Percentiles rank a stretch among this genome's conserved stretches.
Conservation (phyloP, 1,140 invertebrate species). For the Eriocheir sinensis region DNA sequence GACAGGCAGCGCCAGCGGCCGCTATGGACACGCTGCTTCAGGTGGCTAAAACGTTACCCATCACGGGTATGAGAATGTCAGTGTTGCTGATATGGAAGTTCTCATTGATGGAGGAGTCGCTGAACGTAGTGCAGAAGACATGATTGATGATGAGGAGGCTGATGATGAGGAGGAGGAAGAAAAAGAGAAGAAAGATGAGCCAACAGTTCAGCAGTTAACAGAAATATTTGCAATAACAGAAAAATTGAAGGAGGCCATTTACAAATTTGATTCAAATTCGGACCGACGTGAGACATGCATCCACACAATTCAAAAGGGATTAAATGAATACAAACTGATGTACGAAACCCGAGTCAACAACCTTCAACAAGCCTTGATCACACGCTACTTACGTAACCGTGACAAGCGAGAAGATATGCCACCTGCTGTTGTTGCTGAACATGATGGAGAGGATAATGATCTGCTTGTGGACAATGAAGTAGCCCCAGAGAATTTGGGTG, state of each 20-base stretch:
- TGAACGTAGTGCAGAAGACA: neutral
- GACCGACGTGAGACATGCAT: neutral
- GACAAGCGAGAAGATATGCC: too few species aligned
- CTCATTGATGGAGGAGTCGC: neutral
- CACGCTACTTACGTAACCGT: too few species aligned
- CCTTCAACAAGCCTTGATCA: too few species aligned
- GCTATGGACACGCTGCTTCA: neutral
- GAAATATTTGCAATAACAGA: slow-evolving; percentile 29
- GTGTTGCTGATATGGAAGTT: neutral
- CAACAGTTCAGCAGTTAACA: neutral
- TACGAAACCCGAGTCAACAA: too few species aligned
- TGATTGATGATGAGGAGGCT: neutral
- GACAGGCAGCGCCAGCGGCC: neutral
- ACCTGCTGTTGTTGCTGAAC: too few species aligned
- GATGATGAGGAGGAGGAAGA: neutral
- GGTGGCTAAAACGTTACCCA: neutral
- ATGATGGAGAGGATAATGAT: too few species aligned
- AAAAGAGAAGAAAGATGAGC: slow-evolving; percentile 6
- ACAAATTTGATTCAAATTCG: neutral
- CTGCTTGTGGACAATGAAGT: too few species aligned
- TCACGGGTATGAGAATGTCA: neutral
- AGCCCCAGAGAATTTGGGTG: too few species aligned
- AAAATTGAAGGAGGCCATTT: neutral
- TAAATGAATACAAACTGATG: slow-evolving; percentile 29
- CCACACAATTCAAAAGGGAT: neutral